Conservation (phyloP, 2,888 invertebrate genomes). For the Sinodicranocentrus sp. region DNA sequence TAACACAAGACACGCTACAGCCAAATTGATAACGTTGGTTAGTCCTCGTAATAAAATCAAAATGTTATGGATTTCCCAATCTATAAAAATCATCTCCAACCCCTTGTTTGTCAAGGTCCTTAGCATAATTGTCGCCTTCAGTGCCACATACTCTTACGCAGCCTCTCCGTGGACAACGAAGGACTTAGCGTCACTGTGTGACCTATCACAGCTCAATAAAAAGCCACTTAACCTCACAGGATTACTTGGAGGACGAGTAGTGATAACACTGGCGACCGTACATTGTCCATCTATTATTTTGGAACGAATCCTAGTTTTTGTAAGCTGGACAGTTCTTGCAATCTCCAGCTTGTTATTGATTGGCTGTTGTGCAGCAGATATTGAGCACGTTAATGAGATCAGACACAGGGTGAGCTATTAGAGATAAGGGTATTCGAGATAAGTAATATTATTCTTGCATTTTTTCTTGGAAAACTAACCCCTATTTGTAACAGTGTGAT, state of each 20-base stretch:
- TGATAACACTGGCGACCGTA: not conserved
- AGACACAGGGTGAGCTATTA: not conserved
- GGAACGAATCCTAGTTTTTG: slow-evolving; percentile 5
- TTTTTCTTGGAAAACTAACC: no score
- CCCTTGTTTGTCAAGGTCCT: no score
- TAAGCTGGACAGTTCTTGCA: not conserved
- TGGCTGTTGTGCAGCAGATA: not conserved
- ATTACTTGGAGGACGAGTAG: not conserved
- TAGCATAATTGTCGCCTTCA: not conserved
- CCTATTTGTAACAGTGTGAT: no score
- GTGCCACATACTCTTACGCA: not conserved
- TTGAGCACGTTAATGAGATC: slow-evolving; percentile 4
- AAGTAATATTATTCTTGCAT: no score
- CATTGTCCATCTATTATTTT: not conserved
- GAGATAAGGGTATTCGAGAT: not conserved
- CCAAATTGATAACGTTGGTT: not conserved
- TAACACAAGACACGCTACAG: not conserved
- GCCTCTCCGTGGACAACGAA: not conserved
- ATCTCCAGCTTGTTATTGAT: not conserved
- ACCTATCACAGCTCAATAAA: not conserved
- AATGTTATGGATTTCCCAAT: no score
- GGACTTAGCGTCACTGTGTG: not conserved
- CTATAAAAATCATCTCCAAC: no score
- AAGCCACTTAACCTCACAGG: not conserved
- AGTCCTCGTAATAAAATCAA: not conserved